These are phyloP conservation scores for Hirundo rustica DNA, from an alignment of 2,797 vertebrate genomes.

Conservation along the genomic window DNA sequence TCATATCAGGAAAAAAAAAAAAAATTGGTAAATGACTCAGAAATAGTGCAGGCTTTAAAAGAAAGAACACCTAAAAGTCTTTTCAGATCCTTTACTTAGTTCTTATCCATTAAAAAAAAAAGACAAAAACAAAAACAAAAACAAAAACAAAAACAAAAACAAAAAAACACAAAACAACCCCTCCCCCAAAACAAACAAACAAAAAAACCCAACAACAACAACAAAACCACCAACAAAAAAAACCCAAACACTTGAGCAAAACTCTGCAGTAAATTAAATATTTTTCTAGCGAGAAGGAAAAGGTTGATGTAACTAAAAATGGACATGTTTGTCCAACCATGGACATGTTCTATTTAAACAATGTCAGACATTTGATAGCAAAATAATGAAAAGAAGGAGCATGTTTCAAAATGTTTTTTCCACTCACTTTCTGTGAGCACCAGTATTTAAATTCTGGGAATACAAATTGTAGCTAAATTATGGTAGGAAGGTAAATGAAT, in stretches of 20 bases:
- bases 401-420: neutral
- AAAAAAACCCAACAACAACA: too few species aligned
- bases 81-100: neutral
- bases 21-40: neutral
- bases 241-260: neutral
- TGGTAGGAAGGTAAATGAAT: neutral
- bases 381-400: neutral
- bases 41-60: neutral
- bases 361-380: neutral
- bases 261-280: neutral
- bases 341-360: neutral
- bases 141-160: too few species aligned
- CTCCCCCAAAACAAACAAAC: too few species aligned
- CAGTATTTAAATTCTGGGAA: neutral
- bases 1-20: neutral
- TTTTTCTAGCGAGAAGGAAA: neutral
- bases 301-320: neutral
- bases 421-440: neutral
- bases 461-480: neutral
- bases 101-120: neutral
- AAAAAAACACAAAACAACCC: too few species aligned
- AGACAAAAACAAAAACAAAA: too few species aligned
- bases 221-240: too few species aligned
- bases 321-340: neutral
- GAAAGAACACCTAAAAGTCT: neutral